phyloP scores from a whole-genome alignment of 2,797 vertebrate species.

The Cirrhinus mrigala region DNA sequence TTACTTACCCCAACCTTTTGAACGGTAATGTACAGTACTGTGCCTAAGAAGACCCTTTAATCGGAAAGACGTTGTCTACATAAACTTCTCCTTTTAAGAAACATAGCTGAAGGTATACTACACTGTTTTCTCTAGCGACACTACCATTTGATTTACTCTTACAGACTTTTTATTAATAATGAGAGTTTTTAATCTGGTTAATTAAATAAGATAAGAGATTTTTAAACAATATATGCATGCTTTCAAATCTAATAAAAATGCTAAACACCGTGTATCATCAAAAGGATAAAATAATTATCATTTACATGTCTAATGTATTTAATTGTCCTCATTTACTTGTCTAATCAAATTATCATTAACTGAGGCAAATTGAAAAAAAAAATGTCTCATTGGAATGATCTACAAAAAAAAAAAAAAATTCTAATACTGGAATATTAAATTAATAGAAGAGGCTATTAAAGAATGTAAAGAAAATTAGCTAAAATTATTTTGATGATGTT shows the following conservation, averaged over 20 bases:
- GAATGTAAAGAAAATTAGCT: background rate
- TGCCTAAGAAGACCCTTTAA: background rate
- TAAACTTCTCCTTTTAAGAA: background rate
- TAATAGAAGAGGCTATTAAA: background rate
- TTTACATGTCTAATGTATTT: conserved; percentile 20
- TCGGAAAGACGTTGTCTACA: background rate
- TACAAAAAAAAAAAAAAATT: background rate
- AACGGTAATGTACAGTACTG: background rate
- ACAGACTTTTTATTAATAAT: background rate
- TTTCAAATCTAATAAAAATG: background rate
- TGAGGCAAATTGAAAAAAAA: background rate
- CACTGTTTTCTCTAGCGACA: background rate
- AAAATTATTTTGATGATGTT: background rate
- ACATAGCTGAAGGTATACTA: background rate
- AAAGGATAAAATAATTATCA: background rate
- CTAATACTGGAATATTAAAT: background rate
- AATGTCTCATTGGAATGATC: background rate
- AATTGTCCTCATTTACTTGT: conserved; percentile 9
- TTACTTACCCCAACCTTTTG: background rate
- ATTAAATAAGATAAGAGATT: background rate
- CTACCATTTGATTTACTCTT: background rate
- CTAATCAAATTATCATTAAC: conserved; percentile 30
- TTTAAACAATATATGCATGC: background rate
- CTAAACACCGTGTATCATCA: background rate
- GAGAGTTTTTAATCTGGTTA: background rate